Evolutionary conservation across 2,888 invertebrate genomes (phyloP).

Genomic region (Drosophila algonquin): DNA sequence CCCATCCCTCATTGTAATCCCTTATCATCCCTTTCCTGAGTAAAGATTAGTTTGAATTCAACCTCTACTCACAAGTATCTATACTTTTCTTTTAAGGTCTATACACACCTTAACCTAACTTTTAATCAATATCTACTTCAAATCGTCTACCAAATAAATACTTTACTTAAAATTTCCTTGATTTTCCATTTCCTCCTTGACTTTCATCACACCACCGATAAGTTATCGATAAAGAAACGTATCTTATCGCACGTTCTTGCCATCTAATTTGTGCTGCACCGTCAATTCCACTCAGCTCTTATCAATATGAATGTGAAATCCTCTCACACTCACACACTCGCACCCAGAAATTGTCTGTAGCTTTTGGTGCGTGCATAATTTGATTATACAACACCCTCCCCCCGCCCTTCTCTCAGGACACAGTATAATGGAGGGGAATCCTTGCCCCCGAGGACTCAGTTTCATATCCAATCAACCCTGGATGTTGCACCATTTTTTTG

Average conservation of each 20-base stretch:
- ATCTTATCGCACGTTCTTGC: not conserved
- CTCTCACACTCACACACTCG: constrained; percentile 34
- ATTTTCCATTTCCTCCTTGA: not conserved
- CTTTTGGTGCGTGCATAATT: constrained; percentile 54
- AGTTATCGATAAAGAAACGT: not conserved
- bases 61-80: no score
- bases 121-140: no score
- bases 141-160: no score
- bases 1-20: no score
- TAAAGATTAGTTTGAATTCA: no score
- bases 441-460: constrained; percentile 21
- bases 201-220: not conserved
- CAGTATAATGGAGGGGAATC: not conserved
- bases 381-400: constrained; percentile 32
- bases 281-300: not conserved
- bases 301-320: constrained; percentile 10
- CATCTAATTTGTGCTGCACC: constrained; percentile 1
- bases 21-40: no score
- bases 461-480: constrained; percentile 44
- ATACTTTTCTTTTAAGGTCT: no score
- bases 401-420: not conserved
- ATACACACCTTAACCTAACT: constrained; percentile 14
- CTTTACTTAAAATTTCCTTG: not conserved
- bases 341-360: constrained; percentile 41
- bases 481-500: constrained; percentile 30